Evolutionary conservation across 2,888 invertebrate species (phyloP), one percentile per base, ranked within the genome.

Genomic region (Lasioglossum morio): DNA sequence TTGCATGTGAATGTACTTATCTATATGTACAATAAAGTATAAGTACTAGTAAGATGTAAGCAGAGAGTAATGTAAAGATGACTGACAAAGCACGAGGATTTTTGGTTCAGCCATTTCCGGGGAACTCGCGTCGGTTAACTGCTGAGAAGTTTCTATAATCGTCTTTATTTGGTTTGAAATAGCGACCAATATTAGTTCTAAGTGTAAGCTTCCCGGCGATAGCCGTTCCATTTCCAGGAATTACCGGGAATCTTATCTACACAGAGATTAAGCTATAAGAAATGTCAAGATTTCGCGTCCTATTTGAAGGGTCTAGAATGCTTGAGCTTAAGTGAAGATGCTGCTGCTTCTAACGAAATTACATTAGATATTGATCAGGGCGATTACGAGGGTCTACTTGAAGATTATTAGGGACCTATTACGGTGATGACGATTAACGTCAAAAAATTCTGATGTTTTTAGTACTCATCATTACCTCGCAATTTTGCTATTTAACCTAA

Each of bases 361-460:
- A 63, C 60, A 63, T 63, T 30, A 30, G 60, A 63, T 63, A 63
- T 63, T 63, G 60, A 63, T 63, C 27, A 63, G 12, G 30, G 60
- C 60, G 60, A 63, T 63, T 63, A 63, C 27, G 30, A 7, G 2
- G n/a, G 7, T 30, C 30, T 30, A 19, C 63, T 63, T 16, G 63
- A 4, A 30, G 63, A 63, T 63, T 30, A 63, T 30, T 1, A 30
- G 1, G 2, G 19, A 63, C 63, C 16, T 30, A 63, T 63, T 27
- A 30, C 63, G 7, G 30, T 5, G 4, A 16, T 16, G 16, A 14
- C 30, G 30, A 63, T 63, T 8, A 63, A 30, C 30, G 63, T 63
- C 0, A 2, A 16, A 63, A 63, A 63, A 63, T 2, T 63, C 63
- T 30, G 0, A 8, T 30, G 8, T 30, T 63, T 63, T 63, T 27